Percentiles rank a stretch among this genome's conserved stretches.
Conservation (phyloP, 2,113 vertebrate genomes). For the Macrotus californicus region DNA sequence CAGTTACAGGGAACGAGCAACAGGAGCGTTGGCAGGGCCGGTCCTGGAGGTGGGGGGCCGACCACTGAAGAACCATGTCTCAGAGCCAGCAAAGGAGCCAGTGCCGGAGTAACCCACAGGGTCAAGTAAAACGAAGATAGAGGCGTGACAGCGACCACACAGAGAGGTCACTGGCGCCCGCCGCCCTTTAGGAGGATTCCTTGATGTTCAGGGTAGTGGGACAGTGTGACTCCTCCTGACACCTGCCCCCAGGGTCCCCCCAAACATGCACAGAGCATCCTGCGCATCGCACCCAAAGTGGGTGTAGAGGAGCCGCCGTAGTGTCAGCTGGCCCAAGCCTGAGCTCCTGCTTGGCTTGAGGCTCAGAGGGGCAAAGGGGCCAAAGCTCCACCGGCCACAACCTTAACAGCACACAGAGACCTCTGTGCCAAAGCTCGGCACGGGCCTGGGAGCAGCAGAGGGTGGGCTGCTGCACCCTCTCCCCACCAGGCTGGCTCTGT, state of each 20-base stretch:
- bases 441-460: neutral
- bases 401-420: neutral
- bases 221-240: neutral
- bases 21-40: neutral
- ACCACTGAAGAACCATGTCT: neutral
- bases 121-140: neutral
- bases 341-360: neutral
- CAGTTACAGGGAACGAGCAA: neutral
- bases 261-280: neutral
- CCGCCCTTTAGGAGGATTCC: neutral
- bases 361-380: neutral
- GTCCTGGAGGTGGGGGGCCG: neutral
- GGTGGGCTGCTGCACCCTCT: neutral
- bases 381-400: neutral
- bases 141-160: neutral
- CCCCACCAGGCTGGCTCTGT: neutral
- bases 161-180: neutral
- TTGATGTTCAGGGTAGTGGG: neutral
- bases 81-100: neutral
- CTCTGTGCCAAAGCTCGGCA: fast-evolving
- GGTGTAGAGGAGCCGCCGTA: fast-evolving
- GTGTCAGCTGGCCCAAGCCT: neutral
- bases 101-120: fast-evolving
- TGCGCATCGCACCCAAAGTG: neutral
- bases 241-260: neutral